Conservation (phyloP, 2,888 invertebrate genomes). For the Aleiodes testaceus region DNA sequence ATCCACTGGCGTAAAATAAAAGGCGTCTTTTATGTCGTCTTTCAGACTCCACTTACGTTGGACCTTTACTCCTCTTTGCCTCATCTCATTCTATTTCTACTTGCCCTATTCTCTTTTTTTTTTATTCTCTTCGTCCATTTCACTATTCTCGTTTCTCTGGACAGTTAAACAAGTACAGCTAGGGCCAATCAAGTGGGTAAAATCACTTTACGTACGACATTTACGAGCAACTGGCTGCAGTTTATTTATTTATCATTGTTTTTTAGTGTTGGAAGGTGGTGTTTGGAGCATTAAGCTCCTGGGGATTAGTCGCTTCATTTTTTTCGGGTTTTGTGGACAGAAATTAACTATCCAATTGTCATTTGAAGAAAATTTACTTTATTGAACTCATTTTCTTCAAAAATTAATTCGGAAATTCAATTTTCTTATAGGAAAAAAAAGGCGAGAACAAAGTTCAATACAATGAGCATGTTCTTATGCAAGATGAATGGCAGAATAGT, state of each 20-base stretch:
- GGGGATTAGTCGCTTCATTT: conserved; percentile 15
- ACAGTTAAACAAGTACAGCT: conserved; percentile 60
- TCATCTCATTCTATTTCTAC: conserved; percentile 33
- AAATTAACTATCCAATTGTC: no score
- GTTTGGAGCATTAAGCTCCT: no score
- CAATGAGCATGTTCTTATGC: neutral
- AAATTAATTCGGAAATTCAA: no score
- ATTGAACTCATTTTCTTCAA: no score
- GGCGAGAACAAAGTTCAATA: neutral
- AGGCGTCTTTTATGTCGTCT: conserved; percentile 55
- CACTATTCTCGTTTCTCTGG: conserved; percentile 44
- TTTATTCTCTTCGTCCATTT: conserved; percentile 49
- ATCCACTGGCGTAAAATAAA: conserved; percentile 66
- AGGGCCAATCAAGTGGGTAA: conserved; percentile 62
- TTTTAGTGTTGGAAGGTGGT: no score
- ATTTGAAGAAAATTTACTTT: no score
- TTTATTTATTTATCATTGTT: conserved; percentile 64
- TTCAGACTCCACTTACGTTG: conserved; percentile 34
- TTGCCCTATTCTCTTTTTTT: conserved; percentile 34
- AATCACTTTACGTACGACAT: conserved; percentile 65
- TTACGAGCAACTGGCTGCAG: conserved; percentile 62
- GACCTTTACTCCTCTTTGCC: conserved; percentile 12
- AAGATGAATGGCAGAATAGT: neutral
- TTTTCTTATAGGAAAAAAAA: neutral
- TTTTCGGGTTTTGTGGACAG: neutral